These are phyloP conservation scores for Agonum fuliginosum DNA, from an alignment of 2,888 invertebrate species.

Conservation along the genomic window DNA sequence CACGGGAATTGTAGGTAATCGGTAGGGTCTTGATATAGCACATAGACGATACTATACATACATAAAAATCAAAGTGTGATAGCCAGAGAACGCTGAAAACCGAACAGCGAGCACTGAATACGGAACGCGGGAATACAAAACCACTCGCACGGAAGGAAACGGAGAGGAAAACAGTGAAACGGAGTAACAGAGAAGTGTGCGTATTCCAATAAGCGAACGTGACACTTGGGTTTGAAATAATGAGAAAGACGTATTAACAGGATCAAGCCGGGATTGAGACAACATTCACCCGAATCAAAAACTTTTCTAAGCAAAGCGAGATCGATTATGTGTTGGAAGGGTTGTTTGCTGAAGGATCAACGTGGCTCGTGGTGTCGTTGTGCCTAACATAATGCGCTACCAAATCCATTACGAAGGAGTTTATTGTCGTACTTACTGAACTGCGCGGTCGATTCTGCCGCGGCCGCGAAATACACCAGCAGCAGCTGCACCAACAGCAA, in stretches of 20 bases:
- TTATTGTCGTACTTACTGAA: conserved; percentile 52
- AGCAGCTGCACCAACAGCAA: conserved; percentile 36
- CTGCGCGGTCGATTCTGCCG: conserved; percentile 38
- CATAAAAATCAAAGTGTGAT: conserved; percentile 1
- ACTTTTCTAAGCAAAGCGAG: conserved; percentile 21
- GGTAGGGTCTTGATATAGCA: conserved; percentile 13
- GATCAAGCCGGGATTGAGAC: conserved; percentile 12
- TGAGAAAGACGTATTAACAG: conserved; percentile 42
- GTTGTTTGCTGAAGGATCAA: conserved; percentile 44
- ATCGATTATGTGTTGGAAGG: conserved; percentile 40
- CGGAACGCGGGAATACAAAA: not conserved
- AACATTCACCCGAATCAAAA: conserved; percentile 18
- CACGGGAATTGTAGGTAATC: conserved; percentile 18
- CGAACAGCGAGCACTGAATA: not conserved
- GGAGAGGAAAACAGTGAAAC: conserved; percentile 12
- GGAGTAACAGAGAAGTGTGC: not conserved
- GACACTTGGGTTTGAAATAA: conserved; percentile 27
- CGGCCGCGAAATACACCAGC: conserved; percentile 31
- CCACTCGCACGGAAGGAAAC: not conserved
- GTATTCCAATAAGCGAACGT: not conserved
- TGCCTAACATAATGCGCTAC: conserved; percentile 34
- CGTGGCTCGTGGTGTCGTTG: too few species aligned
- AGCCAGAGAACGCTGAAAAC: not conserved
- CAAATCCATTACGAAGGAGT: conserved; percentile 34
- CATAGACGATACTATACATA: not conserved